Conservation (phyloP, 2,888 invertebrate species). For the Lomographa bimaculata region DNA sequence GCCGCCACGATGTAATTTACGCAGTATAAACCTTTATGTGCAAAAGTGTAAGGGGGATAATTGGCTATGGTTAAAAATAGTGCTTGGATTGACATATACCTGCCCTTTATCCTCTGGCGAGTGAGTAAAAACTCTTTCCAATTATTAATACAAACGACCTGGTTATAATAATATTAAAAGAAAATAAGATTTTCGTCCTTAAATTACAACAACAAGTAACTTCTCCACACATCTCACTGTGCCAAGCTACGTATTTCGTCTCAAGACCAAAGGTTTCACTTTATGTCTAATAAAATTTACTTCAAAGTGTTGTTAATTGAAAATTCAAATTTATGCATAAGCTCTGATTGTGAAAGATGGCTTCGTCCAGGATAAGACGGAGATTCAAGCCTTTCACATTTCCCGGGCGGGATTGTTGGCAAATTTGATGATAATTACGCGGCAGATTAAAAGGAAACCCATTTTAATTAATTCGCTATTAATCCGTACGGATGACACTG, state of each 20-base stretch:
- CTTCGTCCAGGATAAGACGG: slow-evolving; percentile 54
- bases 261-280: slow-evolving; percentile 80
- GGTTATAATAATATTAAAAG: no score
- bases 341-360: slow-evolving; percentile 75
- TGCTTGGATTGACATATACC: no score
- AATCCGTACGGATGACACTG: slow-evolving; percentile 41
- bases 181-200: no score
- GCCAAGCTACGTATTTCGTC: slow-evolving; percentile 70
- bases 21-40: no score
- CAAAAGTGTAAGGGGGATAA: no score
- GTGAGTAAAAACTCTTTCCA: no score
- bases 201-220: no score
- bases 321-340: slow-evolving; percentile 84
- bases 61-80: no score
- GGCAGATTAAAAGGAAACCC: slow-evolving; percentile 56
- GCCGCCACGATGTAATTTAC: no score
- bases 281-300: slow-evolving; percentile 82
- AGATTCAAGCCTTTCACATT: slow-evolving; percentile 58
- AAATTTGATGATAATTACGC: slow-evolving; percentile 73
- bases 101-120: no score
- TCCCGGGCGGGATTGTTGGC: slow-evolving; percentile 54
- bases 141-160: no score
- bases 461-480: slow-evolving; percentile 54
- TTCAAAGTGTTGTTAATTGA: slow-evolving; percentile 81
- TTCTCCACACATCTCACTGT: slow-evolving; percentile 45